Conservation (phyloP, 2,888 invertebrate species). For the Pyrgus malvae region DNA sequence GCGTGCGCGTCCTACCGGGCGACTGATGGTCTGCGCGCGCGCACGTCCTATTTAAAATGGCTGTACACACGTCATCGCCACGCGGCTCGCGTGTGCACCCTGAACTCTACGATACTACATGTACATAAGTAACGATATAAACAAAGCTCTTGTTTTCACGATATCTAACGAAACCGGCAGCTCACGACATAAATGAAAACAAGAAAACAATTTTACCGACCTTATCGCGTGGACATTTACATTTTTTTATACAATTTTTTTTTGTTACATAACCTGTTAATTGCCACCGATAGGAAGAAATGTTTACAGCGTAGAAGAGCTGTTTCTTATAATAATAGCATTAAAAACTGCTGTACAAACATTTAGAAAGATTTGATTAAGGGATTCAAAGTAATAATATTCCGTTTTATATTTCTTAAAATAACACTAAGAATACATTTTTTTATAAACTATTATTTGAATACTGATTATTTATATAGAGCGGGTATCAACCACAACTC, state of each 20-base stretch:
- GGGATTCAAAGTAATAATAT: too few relatives aligned
- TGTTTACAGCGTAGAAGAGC: neutral
- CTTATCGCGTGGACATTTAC: neutral
- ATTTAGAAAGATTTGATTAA: neutral
- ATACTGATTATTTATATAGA: too few relatives aligned
- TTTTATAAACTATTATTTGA: too few relatives aligned
- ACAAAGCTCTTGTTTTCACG: conserved; percentile 57
- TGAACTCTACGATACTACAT: conserved; percentile 57
- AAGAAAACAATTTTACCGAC: neutral
- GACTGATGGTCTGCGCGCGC: conserved; percentile 84
- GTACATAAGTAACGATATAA: conserved; percentile 56
- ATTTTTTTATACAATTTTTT: neutral
- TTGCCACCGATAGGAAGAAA: neutral
- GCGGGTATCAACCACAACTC: neutral
- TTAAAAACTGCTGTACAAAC: neutral
- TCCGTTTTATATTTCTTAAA: too few relatives aligned
- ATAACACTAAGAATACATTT: too few relatives aligned
- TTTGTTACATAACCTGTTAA: neutral
- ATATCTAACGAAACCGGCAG: conserved; percentile 29
- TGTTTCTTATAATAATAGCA: neutral
- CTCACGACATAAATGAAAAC: neutral
- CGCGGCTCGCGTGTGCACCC: conserved; percentile 72
- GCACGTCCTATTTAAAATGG: conserved; percentile 77
- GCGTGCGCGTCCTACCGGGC: conserved; percentile 70
- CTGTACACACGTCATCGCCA: conserved; percentile 74